Evolutionary conservation across 1,140 invertebrate genomes (phyloP).

Genomic region (Leptinotarsa defecta): DNA sequence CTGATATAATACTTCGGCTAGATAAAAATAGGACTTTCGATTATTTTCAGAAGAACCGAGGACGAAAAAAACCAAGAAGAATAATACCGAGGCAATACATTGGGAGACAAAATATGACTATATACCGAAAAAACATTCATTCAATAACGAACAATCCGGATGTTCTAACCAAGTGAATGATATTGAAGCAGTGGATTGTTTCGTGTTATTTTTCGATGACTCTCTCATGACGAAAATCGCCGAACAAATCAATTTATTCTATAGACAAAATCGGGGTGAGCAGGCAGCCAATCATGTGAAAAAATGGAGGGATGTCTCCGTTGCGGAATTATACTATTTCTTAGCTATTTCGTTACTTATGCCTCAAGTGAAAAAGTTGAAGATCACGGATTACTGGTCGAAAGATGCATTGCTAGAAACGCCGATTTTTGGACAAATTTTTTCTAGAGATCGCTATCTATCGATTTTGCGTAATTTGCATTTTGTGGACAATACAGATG

Average conservation of each 20-base stretch:
- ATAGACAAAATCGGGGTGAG: not conserved
- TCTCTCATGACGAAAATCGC: not conserved
- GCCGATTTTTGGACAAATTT: slow-evolving; percentile 44
- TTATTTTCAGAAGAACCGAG: not conserved
- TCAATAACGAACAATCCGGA: slow-evolving; percentile 4
- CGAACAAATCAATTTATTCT: slow-evolving; percentile 5
- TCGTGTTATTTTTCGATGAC: not conserved
- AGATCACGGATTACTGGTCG: slow-evolving; percentile 38
- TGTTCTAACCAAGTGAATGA: not conserved
- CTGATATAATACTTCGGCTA: too few relatives aligned
- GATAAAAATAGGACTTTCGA: not conserved
- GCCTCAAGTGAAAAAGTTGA: slow-evolving; percentile 15
- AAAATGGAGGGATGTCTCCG: not conserved
- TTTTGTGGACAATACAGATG: slow-evolving; percentile 38
- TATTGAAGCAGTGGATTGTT: not conserved
- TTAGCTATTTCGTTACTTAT: slow-evolving; percentile 3
- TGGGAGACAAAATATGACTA: not conserved
- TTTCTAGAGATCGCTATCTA: slow-evolving; percentile 43
- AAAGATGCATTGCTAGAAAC: slow-evolving; percentile 38
- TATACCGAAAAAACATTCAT: slow-evolving; percentile 11
- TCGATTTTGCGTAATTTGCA: slow-evolving; percentile 35
- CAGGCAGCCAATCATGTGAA: not conserved
- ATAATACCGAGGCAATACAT: not conserved
- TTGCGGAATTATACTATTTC: slow-evolving; percentile 1
- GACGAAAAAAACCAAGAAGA: not conserved